Conservation (phyloP, 2,888 invertebrate genomes). For the Dicranocentrus wangi region DNA sequence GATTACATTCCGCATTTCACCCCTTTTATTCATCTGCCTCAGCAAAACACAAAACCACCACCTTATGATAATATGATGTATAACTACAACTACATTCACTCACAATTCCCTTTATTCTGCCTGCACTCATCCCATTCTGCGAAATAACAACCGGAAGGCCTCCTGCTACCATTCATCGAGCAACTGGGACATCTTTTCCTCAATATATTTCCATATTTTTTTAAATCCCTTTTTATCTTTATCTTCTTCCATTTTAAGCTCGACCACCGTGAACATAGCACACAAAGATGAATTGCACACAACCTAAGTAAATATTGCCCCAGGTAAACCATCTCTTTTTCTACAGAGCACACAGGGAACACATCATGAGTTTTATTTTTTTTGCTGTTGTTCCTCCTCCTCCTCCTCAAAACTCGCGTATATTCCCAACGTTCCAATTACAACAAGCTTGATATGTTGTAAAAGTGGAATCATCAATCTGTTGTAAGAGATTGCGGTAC, state of each 20-base stretch:
- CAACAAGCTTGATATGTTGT: neutral
- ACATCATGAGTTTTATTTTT: neutral
- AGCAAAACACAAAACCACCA: neutral
- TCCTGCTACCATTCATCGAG: slow-evolving; percentile 26
- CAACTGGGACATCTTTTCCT: slow-evolving; percentile 41
- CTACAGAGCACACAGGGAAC: neutral
- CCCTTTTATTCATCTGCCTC: neutral
- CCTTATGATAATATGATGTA: neutral
- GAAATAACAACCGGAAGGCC: slow-evolving; percentile 40
- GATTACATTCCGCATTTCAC: slow-evolving; percentile 12
- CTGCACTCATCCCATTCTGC: slow-evolving; percentile 10
- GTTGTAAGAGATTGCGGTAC: neutral
- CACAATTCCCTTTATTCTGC: too few relatives aligned
- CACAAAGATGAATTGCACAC: slow-evolving; percentile 31
- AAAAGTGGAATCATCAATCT: slow-evolving; percentile 19
- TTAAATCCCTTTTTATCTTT: slow-evolving; percentile 1
- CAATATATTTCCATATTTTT: neutral
- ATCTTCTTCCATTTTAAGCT: slow-evolving; percentile 31
- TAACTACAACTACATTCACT: too few relatives aligned
- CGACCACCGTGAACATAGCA: slow-evolving; percentile 38
- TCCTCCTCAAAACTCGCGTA: too few relatives aligned
- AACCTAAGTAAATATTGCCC: slow-evolving; percentile 45
- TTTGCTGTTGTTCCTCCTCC: too few relatives aligned
- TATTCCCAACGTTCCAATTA: neutral
- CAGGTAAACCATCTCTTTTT: slow-evolving; percentile 17